A percentile compares a stretch with the other conserved stretches of the same genome.
phyloP scores from a whole-genome alignment of 2,797 vertebrate species.

The Discoglossus pictus region DNA sequence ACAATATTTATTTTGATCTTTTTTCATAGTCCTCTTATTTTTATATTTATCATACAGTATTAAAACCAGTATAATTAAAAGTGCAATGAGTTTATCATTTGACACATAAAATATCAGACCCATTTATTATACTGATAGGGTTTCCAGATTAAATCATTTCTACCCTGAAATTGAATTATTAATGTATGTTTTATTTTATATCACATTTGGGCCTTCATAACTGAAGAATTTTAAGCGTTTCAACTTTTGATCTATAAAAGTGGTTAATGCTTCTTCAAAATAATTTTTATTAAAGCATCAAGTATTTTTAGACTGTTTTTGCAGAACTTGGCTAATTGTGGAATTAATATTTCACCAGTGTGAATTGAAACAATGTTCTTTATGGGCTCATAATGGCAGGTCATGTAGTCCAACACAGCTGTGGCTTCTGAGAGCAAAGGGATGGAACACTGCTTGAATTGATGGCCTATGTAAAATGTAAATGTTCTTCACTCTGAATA shows the following conservation, averaged over 20 bases:
- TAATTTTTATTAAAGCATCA: slow-evolving; percentile 45
- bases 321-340: slow-evolving; percentile 23
- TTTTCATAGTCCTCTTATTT: no score
- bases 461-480: slow-evolving; percentile 33
- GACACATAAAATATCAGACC: no score
- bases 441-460: slow-evolving; percentile 44
- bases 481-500: slow-evolving; percentile 43
- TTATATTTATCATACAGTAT: no score
- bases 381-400: slow-evolving; percentile 40
- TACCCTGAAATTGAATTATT: no score
- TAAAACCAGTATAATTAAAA: no score
- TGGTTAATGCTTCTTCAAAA: slow-evolving; percentile 33
- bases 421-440: slow-evolving; percentile 26
- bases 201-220: no score
- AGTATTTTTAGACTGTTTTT: slow-evolving; percentile 37
- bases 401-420: slow-evolving; percentile 41
- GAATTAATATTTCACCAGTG: slow-evolving; percentile 47
- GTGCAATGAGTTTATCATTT: no score
- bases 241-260: slow-evolving; percentile 23
- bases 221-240: no score
- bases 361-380: slow-evolving; percentile 28
- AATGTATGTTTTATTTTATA: no score
- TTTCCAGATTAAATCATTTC: no score
- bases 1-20: no score
- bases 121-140: no score